Evolutionary conservation across 2,113 vertebrate genomes (phyloP).

Genomic region (Perognathus longimembris): DNA sequence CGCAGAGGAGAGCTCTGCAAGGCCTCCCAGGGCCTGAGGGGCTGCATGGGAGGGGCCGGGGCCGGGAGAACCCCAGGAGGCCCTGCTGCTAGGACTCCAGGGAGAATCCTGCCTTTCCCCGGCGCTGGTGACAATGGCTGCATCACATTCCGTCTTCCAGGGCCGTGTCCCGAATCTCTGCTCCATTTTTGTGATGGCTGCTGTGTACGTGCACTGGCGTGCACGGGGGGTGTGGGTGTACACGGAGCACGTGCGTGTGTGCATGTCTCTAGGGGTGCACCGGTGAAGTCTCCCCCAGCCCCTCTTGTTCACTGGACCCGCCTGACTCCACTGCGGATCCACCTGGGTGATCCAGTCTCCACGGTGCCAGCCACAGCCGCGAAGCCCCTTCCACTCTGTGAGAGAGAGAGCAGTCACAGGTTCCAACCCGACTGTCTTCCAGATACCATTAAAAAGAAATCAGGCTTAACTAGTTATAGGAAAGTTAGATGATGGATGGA

Average conservation of each 20-base stretch:
- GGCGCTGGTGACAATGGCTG: too few species aligned
- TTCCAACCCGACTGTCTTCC: neutral
- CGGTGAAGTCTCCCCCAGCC: neutral
- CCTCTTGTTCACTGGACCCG: neutral
- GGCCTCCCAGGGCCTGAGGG: too few species aligned
- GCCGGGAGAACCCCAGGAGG: neutral
- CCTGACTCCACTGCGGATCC: too few species aligned
- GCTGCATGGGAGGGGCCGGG: too few species aligned
- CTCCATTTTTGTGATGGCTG: rapidly evolving
- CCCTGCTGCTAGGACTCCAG: neutral
- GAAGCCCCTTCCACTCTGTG: neutral
- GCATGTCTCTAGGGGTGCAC: neutral
- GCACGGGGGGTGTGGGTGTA: neutral
- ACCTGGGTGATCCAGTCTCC: rapidly evolving
- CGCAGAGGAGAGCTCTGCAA: too few species aligned
- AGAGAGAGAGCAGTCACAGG: neutral
- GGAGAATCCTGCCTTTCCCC: neutral
- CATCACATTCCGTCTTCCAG: rapidly evolving
- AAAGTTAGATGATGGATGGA: neutral
- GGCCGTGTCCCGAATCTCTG: too few species aligned
- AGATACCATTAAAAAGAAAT: too few species aligned
- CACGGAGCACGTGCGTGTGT: too few species aligned
- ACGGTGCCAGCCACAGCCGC: too few species aligned
- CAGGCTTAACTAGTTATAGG: too few species aligned
- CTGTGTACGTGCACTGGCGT: too few species aligned